These are phyloP conservation scores for Heliconius hermathena DNA, from an alignment of 1,140 invertebrate genomes.

Conservation along the genomic window DNA sequence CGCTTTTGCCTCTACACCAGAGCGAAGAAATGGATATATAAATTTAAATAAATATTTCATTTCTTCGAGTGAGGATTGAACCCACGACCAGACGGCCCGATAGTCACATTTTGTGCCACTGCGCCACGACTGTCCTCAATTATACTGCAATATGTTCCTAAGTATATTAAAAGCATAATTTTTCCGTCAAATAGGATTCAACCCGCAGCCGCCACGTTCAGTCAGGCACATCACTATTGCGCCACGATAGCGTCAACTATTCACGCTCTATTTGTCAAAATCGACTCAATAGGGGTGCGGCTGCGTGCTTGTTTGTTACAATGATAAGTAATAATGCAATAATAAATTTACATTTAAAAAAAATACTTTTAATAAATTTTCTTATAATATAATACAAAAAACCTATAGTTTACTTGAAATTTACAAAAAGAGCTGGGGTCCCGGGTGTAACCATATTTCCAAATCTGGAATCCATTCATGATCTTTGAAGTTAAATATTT, in stretches of 20 bases:
- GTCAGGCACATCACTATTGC: neutral
- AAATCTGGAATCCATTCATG: neutral
- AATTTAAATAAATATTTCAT: too few relatives aligned
- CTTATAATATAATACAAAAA: too few relatives aligned
- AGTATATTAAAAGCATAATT: neutral
- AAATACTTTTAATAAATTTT: too few relatives aligned
- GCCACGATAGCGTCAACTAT: neutral
- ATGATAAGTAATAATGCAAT: neutral
- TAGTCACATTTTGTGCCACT: too few relatives aligned
- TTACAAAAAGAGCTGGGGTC: too few relatives aligned
- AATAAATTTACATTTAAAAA: neutral
- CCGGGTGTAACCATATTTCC: neutral
- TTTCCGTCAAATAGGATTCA: neutral
- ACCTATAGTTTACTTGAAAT: neutral
- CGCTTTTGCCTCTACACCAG: too few relatives aligned
- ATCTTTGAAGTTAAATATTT: neutral
- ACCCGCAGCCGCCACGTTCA: neutral
- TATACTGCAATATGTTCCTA: too few relatives aligned
- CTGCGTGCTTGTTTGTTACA: neutral
- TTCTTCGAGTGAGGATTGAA: too few relatives aligned
- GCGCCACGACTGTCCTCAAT: too few relatives aligned
- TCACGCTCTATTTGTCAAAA: constrained; percentile 2
- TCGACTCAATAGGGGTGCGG: neutral
- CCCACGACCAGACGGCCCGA: too few relatives aligned
- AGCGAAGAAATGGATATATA: too few relatives aligned